Percentiles rank a stretch among this genome's conserved stretches.
Conservation (phyloP, 2,797 vertebrate species). For the Gobionotothen gibberifrons region DNA sequence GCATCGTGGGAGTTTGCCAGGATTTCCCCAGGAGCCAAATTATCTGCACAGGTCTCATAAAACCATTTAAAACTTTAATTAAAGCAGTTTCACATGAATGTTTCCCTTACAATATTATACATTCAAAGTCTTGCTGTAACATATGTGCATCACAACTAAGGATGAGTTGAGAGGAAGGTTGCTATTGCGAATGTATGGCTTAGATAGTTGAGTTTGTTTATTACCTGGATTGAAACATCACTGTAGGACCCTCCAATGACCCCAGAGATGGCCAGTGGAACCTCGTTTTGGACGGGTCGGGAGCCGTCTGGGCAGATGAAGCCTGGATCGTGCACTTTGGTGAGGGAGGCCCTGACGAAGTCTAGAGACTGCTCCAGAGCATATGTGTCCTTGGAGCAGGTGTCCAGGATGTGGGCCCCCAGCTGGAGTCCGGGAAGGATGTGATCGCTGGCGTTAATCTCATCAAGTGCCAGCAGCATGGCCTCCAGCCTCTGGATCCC, state of each 20-base stretch:
- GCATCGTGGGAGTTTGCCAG: too few relatives aligned
- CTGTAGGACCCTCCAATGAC: slow-evolving; percentile 99
- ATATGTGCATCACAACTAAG: background rate
- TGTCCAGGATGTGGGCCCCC: slow-evolving; percentile 96
- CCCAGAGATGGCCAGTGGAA: slow-evolving; percentile 93
- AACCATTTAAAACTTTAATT: too few relatives aligned
- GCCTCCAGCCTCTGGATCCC: slow-evolving; percentile 98
- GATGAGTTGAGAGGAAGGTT: background rate
- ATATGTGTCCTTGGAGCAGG: slow-evolving; percentile 98
- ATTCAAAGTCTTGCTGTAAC: background rate
- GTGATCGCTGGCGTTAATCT: slow-evolving; percentile 91
- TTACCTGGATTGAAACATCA: slow-evolving; percentile 98
- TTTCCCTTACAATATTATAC: too few relatives aligned
- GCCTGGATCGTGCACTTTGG: slow-evolving; percentile 92
- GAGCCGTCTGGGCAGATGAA: slow-evolving; percentile 97
- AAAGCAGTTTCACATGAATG: too few relatives aligned
- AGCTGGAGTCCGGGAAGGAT: slow-evolving; percentile 93
- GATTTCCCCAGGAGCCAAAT: too few relatives aligned
- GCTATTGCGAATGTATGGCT: background rate
- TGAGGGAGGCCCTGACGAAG: slow-evolving; percentile 95
- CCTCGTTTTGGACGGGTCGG: slow-evolving; percentile 92
- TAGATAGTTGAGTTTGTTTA: background rate
- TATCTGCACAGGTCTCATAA: too few relatives aligned
- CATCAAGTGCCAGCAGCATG: slow-evolving; percentile 96
- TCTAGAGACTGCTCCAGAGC: slow-evolving; percentile 97